Percentiles rank a stretch among this genome's conserved stretches.
phyloP scores from a whole-genome alignment of 2,888 invertebrate genomes.

The Slavum lentiscoides region DNA sequence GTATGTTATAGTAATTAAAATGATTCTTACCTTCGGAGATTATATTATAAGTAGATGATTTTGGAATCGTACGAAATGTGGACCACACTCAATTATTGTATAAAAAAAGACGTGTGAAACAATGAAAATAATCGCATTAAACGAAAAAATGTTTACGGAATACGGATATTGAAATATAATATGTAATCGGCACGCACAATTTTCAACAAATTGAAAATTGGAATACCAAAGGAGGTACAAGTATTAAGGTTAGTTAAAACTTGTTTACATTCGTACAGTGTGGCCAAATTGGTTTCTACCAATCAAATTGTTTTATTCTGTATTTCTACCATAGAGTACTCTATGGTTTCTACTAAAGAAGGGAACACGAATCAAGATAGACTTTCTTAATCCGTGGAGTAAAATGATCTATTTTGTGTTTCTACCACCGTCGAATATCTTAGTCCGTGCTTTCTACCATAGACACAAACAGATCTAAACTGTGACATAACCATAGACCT shows the following conservation, averaged over 20 bases:
- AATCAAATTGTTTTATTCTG: no score
- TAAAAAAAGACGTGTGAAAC: background rate
- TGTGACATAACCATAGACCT: no score
- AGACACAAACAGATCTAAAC: no score
- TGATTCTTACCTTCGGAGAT: conserved; percentile 25
- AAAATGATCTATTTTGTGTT: no score
- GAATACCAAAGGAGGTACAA: background rate
- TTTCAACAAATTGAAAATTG: background rate
- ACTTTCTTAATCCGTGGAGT: no score
- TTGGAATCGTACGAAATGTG: background rate
- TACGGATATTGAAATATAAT: background rate
- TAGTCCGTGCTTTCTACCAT: no score
- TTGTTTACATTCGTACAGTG: conserved; percentile 36
- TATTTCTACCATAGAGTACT: no score
- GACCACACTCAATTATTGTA: background rate
- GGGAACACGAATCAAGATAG: no score
- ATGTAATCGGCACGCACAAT: background rate
- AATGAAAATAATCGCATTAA: background rate
- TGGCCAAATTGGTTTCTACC: background rate
- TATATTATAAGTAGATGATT: background rate
- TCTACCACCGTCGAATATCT: no score
- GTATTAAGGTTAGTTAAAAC: conserved; percentile 6
- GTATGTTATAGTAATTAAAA: background rate
- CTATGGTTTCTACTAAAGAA: no score
- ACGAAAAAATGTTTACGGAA: background rate